A percentile compares a stretch with the other conserved stretches of the same genome.
Evolutionary conservation across 2,797 vertebrate species (phyloP).

Genomic region (Euthynnus affinis): DNA sequence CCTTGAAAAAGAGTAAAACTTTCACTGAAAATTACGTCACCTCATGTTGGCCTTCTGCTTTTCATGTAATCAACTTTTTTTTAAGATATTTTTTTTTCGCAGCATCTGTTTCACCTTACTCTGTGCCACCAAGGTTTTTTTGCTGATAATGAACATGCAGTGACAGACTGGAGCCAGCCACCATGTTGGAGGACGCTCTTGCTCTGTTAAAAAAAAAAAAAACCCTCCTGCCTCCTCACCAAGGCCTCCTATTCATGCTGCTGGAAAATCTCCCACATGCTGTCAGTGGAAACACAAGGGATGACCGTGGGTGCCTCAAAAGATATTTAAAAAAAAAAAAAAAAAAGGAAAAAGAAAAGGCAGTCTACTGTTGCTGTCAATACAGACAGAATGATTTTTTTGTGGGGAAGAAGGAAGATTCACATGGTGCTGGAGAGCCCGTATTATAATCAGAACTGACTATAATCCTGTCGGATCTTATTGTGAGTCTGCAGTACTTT

Average conservation of each 20-base stretch:
- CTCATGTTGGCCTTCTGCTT: neutral
- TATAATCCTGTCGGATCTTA: constrained; percentile 25
- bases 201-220: constrained; percentile 67
- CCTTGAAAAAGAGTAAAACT: too few relatives aligned
- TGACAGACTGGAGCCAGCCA: constrained; percentile 36
- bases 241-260: constrained; percentile 74
- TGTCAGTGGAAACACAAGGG: constrained; percentile 74
- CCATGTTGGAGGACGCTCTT: constrained; percentile 49
- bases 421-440: neutral
- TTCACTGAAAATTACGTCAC: neutral
- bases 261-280: constrained; percentile 73
- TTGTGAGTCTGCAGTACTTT: neutral
- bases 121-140: neutral
- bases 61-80: neutral
- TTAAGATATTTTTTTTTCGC: neutral
- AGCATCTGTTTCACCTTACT: neutral
- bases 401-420: constrained; percentile 35
- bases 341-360: constrained; percentile 35
- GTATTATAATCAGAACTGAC: constrained; percentile 15
- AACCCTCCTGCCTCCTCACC: constrained; percentile 63
- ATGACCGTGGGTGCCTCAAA: constrained; percentile 69
- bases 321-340: constrained; percentile 46
- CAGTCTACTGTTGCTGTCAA: constrained; percentile 46
- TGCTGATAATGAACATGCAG: constrained; percentile 41
- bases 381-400: constrained; percentile 31